phyloP scores from a whole-genome alignment of 2,113 vertebrate species.

The Phaethon lepturus region DNA sequence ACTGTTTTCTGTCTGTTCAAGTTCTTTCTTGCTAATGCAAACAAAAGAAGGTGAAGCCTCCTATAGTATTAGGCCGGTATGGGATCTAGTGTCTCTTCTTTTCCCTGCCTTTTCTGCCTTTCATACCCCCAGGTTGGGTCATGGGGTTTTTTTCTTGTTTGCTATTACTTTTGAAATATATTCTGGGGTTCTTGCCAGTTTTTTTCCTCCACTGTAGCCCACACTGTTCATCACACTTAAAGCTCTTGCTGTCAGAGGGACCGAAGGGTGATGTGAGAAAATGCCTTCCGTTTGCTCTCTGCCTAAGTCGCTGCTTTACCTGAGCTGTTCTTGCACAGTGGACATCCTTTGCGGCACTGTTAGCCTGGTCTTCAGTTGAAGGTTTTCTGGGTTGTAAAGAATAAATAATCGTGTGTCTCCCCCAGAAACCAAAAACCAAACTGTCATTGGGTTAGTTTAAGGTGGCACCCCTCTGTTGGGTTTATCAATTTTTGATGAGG shows the following conservation, averaged over 20 bases:
- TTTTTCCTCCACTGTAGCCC: neutral
- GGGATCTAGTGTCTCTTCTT: neutral
- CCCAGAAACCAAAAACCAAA: no score
- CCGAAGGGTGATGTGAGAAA: rapidly evolving
- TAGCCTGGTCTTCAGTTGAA: neutral
- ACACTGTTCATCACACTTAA: neutral
- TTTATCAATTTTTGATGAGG: neutral
- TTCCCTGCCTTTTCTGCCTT: neutral
- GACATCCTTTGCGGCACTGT: neutral
- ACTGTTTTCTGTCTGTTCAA: neutral
- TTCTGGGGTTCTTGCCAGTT: neutral
- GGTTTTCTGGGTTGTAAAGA: neutral
- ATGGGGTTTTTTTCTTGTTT: neutral
- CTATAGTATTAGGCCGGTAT: neutral
- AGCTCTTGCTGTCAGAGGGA: rapidly evolving
- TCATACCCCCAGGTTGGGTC: neutral
- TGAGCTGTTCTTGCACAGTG: neutral
- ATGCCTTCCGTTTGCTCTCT: neutral
- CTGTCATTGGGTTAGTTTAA: neutral
- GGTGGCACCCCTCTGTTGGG: neutral
- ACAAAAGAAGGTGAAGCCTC: neutral
- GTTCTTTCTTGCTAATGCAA: neutral
- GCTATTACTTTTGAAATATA: neutral
- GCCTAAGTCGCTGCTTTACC: neutral
- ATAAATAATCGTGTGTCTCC: neutral